A percentile compares a stretch with the other conserved stretches of the same genome.
Evolutionary conservation across 2,113 vertebrate genomes (phyloP).

Genomic region (Chloebia gouldiae): DNA sequence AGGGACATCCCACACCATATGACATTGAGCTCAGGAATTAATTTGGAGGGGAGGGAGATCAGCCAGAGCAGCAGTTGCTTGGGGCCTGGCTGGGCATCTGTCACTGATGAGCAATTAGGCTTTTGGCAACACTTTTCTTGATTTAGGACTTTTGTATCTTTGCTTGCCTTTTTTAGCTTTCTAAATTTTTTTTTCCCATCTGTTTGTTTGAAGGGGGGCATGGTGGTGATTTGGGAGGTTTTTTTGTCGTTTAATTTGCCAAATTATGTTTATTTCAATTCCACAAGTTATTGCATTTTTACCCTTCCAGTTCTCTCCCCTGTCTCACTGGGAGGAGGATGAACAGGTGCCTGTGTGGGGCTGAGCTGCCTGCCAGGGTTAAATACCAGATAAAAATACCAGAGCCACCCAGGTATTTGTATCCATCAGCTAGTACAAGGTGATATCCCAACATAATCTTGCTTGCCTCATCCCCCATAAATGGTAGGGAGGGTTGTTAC

Average conservation of each 20-base stretch:
- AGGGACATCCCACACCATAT: not conserved
- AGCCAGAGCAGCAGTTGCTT: not conserved
- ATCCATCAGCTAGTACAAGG: not conserved
- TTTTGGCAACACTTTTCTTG: not conserved
- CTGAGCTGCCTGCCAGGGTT: not conserved
- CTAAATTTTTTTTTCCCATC: no score
- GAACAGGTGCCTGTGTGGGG: not conserved
- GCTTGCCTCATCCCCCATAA: not conserved
- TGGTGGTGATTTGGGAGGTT: not conserved
- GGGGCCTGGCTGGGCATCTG: not conserved
- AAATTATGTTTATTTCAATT: not conserved
- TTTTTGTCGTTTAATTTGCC: not conserved
- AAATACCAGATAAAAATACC: not conserved
- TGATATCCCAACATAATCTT: not conserved
- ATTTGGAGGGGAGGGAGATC: not conserved
- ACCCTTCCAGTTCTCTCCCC: not conserved
- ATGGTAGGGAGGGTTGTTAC: not conserved
- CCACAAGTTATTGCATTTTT: not conserved
- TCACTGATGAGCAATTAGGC: not conserved
- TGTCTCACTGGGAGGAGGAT: not conserved
- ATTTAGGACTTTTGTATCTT: not conserved
- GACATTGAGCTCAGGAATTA: not conserved
- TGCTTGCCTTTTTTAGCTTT: not conserved
- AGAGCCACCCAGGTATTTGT: not conserved
- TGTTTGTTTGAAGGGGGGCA: accelerated